A percentile compares a stretch with the other conserved stretches of the same genome.
phyloP scores from a whole-genome alignment of 2,797 vertebrate genomes.

The Pteronotus mesoamericanus region DNA sequence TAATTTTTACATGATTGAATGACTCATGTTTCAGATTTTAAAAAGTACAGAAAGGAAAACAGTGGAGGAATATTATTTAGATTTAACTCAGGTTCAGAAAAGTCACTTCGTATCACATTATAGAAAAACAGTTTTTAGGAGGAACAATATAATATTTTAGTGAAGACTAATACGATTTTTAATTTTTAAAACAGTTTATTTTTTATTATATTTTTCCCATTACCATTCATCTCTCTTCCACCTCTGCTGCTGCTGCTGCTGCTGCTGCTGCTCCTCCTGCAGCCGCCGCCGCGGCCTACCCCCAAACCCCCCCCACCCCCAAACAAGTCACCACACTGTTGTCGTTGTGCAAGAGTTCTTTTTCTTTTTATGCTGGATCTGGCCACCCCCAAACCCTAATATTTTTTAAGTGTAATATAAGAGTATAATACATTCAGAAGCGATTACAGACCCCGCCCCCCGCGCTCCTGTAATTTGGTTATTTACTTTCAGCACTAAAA shows the following conservation, averaged over 20 bases:
- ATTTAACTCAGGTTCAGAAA: neutral
- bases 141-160: neutral
- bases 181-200: neutral
- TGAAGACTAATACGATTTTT: neutral
- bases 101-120: neutral
- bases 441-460: neutral
- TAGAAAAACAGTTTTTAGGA: slow-evolving; percentile 39
- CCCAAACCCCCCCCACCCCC: too few relatives aligned
- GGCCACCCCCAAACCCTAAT: neutral
- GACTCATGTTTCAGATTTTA: neutral
- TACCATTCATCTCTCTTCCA: neutral
- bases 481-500: neutral
- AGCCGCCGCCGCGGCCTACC: too few relatives aligned
- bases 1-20: neutral
- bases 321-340: neutral
- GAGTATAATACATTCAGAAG: neutral
- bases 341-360: neutral
- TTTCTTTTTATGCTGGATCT: neutral
- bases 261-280: too few relatives aligned
- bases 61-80: slow-evolving; percentile 4
- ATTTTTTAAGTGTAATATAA: neutral
- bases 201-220: neutral
- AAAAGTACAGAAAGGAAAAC: slow-evolving; percentile 22
- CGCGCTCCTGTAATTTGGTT: neutral
- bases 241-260: too few relatives aligned